These are phyloP conservation scores for Amia ocellicauda DNA, from an alignment of 2,113 vertebrate species.

Conservation along the genomic window DNA sequence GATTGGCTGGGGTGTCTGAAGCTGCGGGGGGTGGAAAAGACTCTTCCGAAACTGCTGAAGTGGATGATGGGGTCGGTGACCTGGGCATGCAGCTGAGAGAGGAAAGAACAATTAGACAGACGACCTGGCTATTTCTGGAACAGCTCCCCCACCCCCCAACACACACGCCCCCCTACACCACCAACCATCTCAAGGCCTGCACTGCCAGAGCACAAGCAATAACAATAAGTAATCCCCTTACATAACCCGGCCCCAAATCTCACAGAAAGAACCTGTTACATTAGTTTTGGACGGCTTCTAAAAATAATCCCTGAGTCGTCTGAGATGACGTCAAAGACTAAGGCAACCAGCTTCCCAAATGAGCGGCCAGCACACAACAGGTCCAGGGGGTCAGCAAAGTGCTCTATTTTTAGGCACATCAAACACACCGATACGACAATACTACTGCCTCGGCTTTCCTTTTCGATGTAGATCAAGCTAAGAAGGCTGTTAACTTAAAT, in stretches of 20 bases:
- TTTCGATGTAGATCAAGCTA: constrained; percentile 46
- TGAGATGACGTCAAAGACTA: constrained; percentile 44
- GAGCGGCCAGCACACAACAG: constrained; percentile 22
- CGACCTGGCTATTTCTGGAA: constrained; percentile 62
- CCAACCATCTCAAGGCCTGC: constrained; percentile 34
- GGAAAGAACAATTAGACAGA: constrained; percentile 62
- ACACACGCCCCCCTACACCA: constrained; percentile 34
- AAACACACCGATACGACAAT: constrained; percentile 49
- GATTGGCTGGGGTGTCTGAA: constrained; percentile 51
- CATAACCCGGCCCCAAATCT: constrained; percentile 48
- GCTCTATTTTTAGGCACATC: constrained; percentile 63
- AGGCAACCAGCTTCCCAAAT: constrained; percentile 27
- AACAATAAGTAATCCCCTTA: constrained; percentile 67
- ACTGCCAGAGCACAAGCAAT: constrained; percentile 38
- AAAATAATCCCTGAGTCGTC: constrained; percentile 51
- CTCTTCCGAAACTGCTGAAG: constrained; percentile 70
- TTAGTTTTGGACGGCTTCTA: constrained; percentile 51
- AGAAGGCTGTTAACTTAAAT: constrained; percentile 40
- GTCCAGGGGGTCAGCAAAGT: constrained; percentile 41
- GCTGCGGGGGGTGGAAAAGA: constrained; percentile 62
- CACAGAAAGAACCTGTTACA: constrained; percentile 41
- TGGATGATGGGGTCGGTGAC: constrained; percentile 67
- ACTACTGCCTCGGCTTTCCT: constrained; percentile 31
- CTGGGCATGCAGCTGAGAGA: constrained; percentile 63
- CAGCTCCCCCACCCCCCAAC: constrained; percentile 33